These are phyloP conservation scores for Muntiacus muntjak DNA, from an alignment of 2,113 vertebrate genomes.

Conservation along the genomic window DNA sequence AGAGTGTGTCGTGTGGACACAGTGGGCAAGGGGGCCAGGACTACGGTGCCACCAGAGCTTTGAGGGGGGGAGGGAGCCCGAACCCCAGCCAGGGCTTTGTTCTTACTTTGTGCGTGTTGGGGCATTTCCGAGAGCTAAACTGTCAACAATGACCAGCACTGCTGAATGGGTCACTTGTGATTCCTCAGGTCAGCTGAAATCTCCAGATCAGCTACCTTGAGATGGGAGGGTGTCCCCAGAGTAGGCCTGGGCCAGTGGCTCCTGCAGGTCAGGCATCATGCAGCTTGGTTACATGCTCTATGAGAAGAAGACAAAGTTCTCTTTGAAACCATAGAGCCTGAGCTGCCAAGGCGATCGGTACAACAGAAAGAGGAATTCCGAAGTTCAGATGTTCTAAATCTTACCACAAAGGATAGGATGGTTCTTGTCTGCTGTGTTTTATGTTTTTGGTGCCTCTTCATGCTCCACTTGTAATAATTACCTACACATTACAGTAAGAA, in stretches of 20 bases:
- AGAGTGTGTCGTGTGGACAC: rapidly evolving
- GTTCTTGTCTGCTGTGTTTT: rapidly evolving
- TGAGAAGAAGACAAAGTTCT: neutral
- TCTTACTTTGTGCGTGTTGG: rapidly evolving
- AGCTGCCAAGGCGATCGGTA: neutral
- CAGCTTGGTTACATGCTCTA: rapidly evolving
- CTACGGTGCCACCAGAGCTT: rapidly evolving
- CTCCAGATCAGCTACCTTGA: neutral
- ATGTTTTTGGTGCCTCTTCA: rapidly evolving
- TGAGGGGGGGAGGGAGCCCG: neutral
- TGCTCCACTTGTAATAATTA: neutral
- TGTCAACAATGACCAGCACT: rapidly evolving
- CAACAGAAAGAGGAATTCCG: neutral
- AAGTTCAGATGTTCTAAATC: neutral
- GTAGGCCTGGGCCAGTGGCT: rapidly evolving
- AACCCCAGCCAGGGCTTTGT: rapidly evolving
- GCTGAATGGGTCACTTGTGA: rapidly evolving
- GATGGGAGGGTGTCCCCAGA: too few species aligned
- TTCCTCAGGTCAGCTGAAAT: rapidly evolving
- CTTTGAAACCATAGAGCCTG: rapidly evolving
- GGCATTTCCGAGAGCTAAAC: neutral
- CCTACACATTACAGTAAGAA: rapidly evolving
- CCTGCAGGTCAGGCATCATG: rapidly evolving
- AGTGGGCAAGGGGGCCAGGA: rapidly evolving
- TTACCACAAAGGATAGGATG: rapidly evolving